Conservation (phyloP, 2,113 vertebrate species). For the Erythrocercus mccallii region DNA sequence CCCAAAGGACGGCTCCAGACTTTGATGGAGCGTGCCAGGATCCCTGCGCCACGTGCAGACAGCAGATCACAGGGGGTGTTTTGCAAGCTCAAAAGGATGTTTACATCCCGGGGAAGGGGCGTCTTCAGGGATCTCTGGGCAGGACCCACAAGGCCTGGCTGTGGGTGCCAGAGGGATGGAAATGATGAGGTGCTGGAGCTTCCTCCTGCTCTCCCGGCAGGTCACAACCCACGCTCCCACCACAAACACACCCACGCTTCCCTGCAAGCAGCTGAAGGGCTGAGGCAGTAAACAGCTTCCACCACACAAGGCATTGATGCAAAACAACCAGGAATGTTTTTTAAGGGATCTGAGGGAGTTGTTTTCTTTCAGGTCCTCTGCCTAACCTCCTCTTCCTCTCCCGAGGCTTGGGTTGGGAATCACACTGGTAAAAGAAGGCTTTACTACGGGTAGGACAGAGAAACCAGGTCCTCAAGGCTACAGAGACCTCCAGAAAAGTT, state of each 20-base stretch:
- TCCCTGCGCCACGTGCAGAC: not conserved
- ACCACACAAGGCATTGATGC: not conserved
- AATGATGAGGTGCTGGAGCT: not conserved
- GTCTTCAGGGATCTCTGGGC: not conserved
- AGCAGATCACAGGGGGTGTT: not conserved
- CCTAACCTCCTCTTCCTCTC: not conserved
- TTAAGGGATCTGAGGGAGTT: not conserved
- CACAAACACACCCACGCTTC: not conserved
- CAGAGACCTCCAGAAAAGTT: not conserved
- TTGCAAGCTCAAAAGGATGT: not conserved
- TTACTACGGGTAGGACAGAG: not conserved
- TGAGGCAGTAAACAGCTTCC: not conserved
- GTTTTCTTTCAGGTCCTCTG: not conserved
- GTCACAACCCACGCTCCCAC: not conserved
- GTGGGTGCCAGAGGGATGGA: not conserved
- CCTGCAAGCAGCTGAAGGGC: not conserved
- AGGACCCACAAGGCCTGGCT: not conserved
- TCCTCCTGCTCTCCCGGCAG: not conserved
- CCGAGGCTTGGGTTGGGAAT: not conserved
- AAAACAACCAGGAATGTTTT: not conserved
- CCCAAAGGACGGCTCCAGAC: not conserved
- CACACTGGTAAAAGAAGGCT: not conserved
- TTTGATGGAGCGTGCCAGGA: not conserved
- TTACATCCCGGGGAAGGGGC: not conserved
- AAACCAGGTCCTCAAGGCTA: not conserved